A percentile compares a stretch with the other conserved stretches of the same genome.
These are phyloP conservation scores for Meriones psammophilus DNA, from an alignment of 2,797 vertebrate genomes.

Conservation along the genomic window DNA sequence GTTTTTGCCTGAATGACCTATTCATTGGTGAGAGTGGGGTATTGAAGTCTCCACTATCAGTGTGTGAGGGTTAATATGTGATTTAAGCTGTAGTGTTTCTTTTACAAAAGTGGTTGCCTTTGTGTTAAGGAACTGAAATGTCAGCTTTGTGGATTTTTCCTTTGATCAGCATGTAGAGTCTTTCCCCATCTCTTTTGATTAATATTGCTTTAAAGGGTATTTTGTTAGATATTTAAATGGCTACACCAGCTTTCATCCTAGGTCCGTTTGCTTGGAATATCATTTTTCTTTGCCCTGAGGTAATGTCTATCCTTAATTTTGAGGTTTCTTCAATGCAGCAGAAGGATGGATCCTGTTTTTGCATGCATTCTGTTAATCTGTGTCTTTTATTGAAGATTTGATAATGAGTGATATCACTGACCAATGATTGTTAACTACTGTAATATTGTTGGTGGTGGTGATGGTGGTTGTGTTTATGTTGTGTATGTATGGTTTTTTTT, in stretches of 20 bases:
- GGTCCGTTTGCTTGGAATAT: not conserved
- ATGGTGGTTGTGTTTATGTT: not conserved
- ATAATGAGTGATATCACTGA: not conserved
- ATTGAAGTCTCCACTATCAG: not conserved
- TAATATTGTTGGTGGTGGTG: not conserved
- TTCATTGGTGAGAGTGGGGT: not conserved
- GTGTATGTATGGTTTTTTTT: too few species aligned
- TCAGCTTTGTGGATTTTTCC: not conserved
- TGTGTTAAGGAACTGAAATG: not conserved
- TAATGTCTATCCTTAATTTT: not conserved
- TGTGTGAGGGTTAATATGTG: not conserved
- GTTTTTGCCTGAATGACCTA: not conserved
- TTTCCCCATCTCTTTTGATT: not conserved
- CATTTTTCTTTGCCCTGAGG: not conserved
- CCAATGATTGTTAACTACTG: not conserved
- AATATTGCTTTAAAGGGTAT: not conserved
- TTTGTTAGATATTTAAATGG: not conserved
- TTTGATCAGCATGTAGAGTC: not conserved
- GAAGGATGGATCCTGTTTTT: not conserved
- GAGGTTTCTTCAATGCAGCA: not conserved
- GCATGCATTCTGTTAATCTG: not conserved
- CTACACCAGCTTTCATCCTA: not conserved
- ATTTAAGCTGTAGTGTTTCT: not conserved
- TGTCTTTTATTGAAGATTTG: not conserved
- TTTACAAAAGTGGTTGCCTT: not conserved